Conservation (phyloP, 2,113 vertebrate genomes). For the Dasyurus viverrinus region DNA sequence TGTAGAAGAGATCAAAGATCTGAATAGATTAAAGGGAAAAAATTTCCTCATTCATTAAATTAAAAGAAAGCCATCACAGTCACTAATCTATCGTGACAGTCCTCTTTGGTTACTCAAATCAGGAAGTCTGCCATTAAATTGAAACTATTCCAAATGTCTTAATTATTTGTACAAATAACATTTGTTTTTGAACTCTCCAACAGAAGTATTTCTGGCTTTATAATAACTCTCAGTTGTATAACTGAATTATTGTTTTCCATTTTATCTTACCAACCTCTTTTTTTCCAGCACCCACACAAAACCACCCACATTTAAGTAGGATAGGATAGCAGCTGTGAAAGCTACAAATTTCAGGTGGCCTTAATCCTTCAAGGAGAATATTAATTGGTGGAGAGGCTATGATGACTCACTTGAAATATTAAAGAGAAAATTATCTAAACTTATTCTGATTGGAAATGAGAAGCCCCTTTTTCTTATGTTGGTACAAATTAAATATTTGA, state of each 20-base stretch:
- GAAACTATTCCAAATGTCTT: conserved; percentile 58
- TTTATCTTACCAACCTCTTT: conserved; percentile 65
- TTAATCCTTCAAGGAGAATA: conserved; percentile 28
- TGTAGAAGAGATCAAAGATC: conserved; percentile 27
- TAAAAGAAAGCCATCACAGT: conserved; percentile 48
- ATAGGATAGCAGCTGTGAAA: conserved; percentile 74
- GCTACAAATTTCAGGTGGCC: conserved; percentile 36
- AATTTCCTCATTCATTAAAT: conserved; percentile 45
- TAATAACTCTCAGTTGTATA: conserved; percentile 76
- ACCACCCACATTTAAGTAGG: conserved; percentile 72
- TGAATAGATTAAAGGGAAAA: conserved; percentile 45
- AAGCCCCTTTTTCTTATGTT: conserved; percentile 20
- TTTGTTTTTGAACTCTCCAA: conserved; percentile 70
- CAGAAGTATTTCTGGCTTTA: conserved; percentile 61
- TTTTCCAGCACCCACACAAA: conserved; percentile 63
- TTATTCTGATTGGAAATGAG: conserved; percentile 49
- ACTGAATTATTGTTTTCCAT: conserved; percentile 69
- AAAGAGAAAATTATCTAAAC: background rate
- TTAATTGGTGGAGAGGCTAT: conserved; percentile 34
- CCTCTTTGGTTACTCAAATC: conserved; percentile 56
- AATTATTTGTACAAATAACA: conserved; percentile 72
- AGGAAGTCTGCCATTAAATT: conserved; percentile 68
- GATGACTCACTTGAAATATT: conserved; percentile 15
- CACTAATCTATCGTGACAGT: conserved; percentile 8
- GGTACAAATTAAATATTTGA: conserved; percentile 5